phyloP scores from a whole-genome alignment of 2,797 vertebrate species.

The Luscinia luscinia region DNA sequence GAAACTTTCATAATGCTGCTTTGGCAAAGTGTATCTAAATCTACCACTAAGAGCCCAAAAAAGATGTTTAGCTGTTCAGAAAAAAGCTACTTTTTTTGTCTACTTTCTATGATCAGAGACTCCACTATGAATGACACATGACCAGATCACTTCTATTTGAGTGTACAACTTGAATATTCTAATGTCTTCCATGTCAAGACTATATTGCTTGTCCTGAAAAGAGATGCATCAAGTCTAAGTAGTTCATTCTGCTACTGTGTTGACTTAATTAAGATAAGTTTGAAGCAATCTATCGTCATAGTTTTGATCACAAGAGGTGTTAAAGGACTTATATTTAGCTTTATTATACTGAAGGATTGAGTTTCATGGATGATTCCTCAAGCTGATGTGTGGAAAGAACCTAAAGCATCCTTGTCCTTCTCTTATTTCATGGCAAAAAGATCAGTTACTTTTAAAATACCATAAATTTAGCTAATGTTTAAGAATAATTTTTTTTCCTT shows the following conservation, averaged over 20 bases:
- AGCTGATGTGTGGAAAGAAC: not conserved
- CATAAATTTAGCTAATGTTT: not conserved
- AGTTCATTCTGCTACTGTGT: not conserved
- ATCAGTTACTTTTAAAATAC: not conserved
- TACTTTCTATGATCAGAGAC: not conserved
- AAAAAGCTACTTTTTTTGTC: not conserved
- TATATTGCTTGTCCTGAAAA: not conserved
- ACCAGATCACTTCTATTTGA: not conserved
- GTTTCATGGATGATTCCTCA: not conserved
- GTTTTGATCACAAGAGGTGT: slow-evolving; percentile 9
- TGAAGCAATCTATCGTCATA: slow-evolving; percentile 2
- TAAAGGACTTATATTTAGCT: slow-evolving; percentile 8
- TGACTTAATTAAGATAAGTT: not conserved
- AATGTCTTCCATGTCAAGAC: not conserved
- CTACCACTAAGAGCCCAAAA: not conserved
- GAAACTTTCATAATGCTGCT: not conserved
- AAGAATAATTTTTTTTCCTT: not conserved
- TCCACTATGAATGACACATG: not conserved
- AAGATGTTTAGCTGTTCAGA: not conserved
- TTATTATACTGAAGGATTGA: not conserved
- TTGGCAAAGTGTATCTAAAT: not conserved
- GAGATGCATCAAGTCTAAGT: not conserved
- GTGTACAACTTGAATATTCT: not conserved
- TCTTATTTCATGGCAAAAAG: not conserved
- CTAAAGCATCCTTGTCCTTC: not conserved